These are phyloP conservation scores for Alloplasta piceator DNA, from an alignment of 2,888 invertebrate species.

Conservation along the genomic window DNA sequence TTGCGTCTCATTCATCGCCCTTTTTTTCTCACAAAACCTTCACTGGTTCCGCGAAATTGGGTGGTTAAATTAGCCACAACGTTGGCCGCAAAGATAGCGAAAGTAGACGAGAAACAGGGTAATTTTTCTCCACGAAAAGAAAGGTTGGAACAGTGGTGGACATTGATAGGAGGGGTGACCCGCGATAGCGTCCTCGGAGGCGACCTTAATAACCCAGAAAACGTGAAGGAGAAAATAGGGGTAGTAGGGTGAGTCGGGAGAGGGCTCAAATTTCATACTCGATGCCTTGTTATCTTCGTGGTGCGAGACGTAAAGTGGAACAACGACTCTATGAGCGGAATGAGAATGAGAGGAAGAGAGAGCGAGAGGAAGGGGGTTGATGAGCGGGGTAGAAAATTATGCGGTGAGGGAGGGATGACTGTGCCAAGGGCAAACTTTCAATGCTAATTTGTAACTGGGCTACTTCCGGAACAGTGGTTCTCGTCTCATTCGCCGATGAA, in stretches of 20 bases:
- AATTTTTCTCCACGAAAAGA: constrained; percentile 80
- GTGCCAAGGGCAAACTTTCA: constrained; percentile 81
- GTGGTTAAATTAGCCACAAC: no score
- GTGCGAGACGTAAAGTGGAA: constrained; percentile 60
- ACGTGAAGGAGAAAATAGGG: constrained; percentile 66
- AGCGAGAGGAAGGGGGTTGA: constrained; percentile 50
- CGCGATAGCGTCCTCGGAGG: constrained; percentile 79
- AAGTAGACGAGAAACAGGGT: constrained; percentile 69
- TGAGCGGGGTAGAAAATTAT: constrained; percentile 52
- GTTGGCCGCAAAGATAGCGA: constrained; percentile 4
- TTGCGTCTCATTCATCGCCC: constrained; percentile 27
- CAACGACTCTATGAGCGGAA: constrained; percentile 49
- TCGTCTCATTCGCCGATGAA: constrained; percentile 67
- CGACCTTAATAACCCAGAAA: constrained; percentile 80
- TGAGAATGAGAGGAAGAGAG: constrained; percentile 48
- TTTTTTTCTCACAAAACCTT: no score
- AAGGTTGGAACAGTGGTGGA: constrained; percentile 71
- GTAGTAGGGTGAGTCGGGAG: constrained; percentile 40
- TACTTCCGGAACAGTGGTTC: constrained; percentile 81
- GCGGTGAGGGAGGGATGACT: constrained; percentile 64
- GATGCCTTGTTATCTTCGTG: constrained; percentile 59
- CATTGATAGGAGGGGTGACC: constrained; percentile 35
- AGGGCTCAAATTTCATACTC: constrained; percentile 23
- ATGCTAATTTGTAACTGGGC: constrained; percentile 82
- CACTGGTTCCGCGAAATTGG: no score